Evolutionary conservation across 2,797 vertebrate genomes (phyloP).

Genomic region (Microchirus variegatus): DNA sequence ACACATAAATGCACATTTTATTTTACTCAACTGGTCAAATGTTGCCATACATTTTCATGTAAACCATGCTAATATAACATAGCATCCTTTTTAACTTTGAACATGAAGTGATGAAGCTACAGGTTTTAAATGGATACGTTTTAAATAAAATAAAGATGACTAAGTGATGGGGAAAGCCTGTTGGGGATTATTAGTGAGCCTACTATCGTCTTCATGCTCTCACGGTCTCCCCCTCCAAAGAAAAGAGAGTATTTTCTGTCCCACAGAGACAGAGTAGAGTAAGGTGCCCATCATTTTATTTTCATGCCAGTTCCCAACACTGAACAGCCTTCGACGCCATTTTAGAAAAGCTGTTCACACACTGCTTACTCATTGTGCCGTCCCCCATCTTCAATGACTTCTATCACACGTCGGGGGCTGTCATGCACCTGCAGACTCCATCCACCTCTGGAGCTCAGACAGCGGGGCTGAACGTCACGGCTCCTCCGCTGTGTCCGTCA

Average conservation of each 20-base stretch:
- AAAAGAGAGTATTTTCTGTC: constrained; percentile 14
- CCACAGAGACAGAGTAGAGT: constrained; percentile 31
- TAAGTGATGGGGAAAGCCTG: constrained; percentile 13
- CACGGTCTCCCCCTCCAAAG: background rate
- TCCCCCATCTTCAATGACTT: constrained; percentile 82
- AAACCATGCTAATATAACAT: too few relatives aligned
- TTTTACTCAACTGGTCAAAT: too few relatives aligned
- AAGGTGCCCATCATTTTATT: constrained; percentile 66
- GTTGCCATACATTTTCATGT: too few relatives aligned
- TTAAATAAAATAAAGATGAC: background rate
- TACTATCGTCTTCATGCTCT: constrained; percentile 5
- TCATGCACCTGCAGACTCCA: constrained; percentile 75
- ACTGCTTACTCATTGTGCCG: constrained; percentile 84
- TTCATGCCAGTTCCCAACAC: constrained; percentile 82
- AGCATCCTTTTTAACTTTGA: too few relatives aligned
- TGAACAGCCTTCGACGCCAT: constrained; percentile 87
- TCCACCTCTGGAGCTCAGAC: constrained; percentile 53
- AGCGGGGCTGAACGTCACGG: constrained; percentile 11
- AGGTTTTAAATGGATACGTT: too few relatives aligned
- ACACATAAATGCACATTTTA: too few relatives aligned
- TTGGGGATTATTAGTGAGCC: constrained; percentile 12
- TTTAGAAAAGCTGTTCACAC: constrained; percentile 87
- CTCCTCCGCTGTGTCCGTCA: constrained; percentile 22
- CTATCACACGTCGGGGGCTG: constrained; percentile 72
- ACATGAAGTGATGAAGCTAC: too few relatives aligned